Evolutionary conservation across 2,113 vertebrate genomes (phyloP).

Genomic region (Enhydra lutris): DNA sequence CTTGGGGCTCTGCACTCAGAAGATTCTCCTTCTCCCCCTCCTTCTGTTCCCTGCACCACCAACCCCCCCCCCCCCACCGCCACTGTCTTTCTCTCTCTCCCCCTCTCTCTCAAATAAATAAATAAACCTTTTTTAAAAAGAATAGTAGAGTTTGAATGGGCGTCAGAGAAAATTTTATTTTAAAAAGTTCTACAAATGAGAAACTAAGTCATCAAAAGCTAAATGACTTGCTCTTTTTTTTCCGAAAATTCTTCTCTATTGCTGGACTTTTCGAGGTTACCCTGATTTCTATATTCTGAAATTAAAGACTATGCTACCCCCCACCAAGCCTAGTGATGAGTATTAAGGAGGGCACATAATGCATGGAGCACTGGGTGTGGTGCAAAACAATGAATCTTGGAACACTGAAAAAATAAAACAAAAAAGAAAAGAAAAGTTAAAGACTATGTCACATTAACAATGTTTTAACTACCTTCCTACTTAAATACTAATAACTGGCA

Average conservation of each 20-base stretch:
- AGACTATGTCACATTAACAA: neutral
- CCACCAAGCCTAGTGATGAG: no score
- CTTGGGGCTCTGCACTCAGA: neutral
- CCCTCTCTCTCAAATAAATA: neutral
- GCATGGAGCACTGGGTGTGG: no score
- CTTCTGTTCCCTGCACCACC: neutral
- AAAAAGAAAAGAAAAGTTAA: neutral
- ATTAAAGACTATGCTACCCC: neutral
- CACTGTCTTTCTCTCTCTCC: no score
- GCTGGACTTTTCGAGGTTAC: neutral
- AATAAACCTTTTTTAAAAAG: neutral
- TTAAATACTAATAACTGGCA: neutral
- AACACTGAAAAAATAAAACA: no score
- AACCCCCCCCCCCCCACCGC: no score
- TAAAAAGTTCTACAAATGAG: neutral
- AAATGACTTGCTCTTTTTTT: neutral
- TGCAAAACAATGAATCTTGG: no score
- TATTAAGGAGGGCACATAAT: no score
- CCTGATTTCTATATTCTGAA: conserved; percentile 11
- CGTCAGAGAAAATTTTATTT: neutral
- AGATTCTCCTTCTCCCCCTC: neutral
- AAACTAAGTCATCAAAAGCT: neutral
- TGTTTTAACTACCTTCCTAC: neutral
- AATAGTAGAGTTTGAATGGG: neutral
- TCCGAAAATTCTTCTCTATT: neutral